Evolutionary conservation across 2,113 vertebrate genomes (phyloP), one percentile per base, ranked within the genome.

Genomic region (Mohoua ochrocephala): DNA sequence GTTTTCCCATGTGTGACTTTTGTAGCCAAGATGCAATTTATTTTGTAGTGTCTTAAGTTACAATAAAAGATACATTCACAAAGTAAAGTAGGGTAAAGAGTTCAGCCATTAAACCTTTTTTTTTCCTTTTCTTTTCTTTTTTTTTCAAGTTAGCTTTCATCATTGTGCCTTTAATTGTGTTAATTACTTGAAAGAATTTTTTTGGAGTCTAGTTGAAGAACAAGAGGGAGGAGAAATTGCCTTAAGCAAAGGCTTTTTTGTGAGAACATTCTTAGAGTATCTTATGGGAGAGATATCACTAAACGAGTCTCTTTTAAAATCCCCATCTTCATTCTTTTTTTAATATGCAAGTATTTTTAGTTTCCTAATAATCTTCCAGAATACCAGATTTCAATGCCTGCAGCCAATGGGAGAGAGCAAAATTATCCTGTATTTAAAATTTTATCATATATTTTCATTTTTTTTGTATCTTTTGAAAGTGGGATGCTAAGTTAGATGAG

Each of bases 101-200:
- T 92, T 75, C 56, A 85, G 65, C 24, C 15, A 12, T 75, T 90
- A 73, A 79, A 54, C 16, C 1, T n/a, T 41, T 45, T 52, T 63
- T 33, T 68, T 22, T 21, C 17, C 4, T 39, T 24, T 30, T 27
- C 17, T 33, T 68, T 10, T 74, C 37, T 65, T 47, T 76, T 63
- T 31, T 24, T 45, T 54, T 31, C 1, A 69, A 71, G 65, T 61
- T 75, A 65, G 22, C 65, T 96, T 94, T 91, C 44, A 79, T 93
- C 67, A 7, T 63, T 63, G 30, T 71, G 79, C 76, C 50, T 97
- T 90, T 94, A 91, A 70, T 88, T 91, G 77, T 65, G 50, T 85
- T 96, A 94, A 97, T 92, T 94, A 86, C 60, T 13, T 49, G 52
- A 79, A 93, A 88, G 70, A 78, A 70, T 84, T 80, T 79, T 96